Evolutionary conservation across 53 echinoderm and acorn worm genomes (phyloP), one percentile per base, ranked within the genome.

Genomic region (Crossaster papposus): DNA sequence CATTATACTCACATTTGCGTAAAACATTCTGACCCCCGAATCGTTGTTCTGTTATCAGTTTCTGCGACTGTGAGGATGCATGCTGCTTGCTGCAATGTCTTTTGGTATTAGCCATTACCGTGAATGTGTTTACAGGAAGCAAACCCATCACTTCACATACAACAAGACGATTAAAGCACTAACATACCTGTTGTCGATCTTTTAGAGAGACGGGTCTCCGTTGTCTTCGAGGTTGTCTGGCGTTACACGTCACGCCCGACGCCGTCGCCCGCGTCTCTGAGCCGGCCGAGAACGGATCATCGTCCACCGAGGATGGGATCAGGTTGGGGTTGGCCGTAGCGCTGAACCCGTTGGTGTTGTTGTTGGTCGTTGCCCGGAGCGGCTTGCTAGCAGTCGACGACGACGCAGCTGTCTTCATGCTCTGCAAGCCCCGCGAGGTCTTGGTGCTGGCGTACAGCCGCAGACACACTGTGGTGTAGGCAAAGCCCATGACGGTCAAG

Each of bases 251-350:
- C 79, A 0, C 79, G 52, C 79, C 70, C 3, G 58, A 28, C 34
- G 55, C 36, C 4, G 53, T 5, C 73, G 53, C 54, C 36, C 87
- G 88, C 12, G 53, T 44, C 62, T 92, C 82, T 26, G 89, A 51
- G 12, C 77, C 89, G 12, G 80, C 89, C 68, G 92, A 89, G 80
- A 92, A 92, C 23, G 92, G 92, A 17, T 92, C 92, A 20, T 92
- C 92, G 51, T 89, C 92, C 4, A 89, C 80, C 32, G 87, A 84
- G 52, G 84, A 52, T 2, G 32, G 77, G 34, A 76, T 62, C 10
- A 55, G 15, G 62, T 77, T 87, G 3, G 77, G 58, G 36, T 35
- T 54, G 58, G 62, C 15, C n/a, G 58, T 23, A 20, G 50, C 62
- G 13, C 62, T 64, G 1, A 35, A 72, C 14, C 87, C 76, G 77